Conservation (phyloP, 1,140 invertebrate species). For the Philotrypesis tridentata region DNA sequence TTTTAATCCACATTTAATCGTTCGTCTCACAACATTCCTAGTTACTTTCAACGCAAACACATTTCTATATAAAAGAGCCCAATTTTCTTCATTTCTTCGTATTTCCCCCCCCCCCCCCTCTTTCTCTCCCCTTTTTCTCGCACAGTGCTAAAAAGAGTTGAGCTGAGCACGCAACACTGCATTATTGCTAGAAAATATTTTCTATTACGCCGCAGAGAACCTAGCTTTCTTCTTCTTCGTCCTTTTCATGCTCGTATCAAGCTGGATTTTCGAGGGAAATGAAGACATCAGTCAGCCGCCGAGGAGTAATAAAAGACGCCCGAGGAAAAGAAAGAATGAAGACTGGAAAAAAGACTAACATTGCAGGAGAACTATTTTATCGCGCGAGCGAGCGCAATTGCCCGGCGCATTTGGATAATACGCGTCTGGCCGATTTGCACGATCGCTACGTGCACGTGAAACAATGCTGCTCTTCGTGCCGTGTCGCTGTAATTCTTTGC, state of each 20-base stretch:
- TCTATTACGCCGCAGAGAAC: background rate
- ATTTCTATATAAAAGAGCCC: too few species aligned
- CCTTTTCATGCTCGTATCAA: background rate
- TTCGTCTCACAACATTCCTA: too few species aligned
- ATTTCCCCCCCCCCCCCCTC: too few species aligned
- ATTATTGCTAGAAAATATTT: background rate
- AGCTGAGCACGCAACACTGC: background rate
- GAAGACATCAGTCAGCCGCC: slow-evolving; percentile 14
- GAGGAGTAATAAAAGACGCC: slow-evolving; percentile 6
- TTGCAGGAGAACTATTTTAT: background rate
- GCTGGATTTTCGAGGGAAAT: background rate
- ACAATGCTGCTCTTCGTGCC: slow-evolving; percentile 26
- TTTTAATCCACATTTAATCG: background rate
- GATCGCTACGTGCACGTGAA: slow-evolving; percentile 18
- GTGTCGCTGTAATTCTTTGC: background rate
- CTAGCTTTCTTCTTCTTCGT: background rate
- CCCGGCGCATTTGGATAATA: slow-evolving; percentile 31
- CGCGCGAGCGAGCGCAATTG: background rate
- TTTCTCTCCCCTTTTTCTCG: too few species aligned
- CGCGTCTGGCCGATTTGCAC: background rate
- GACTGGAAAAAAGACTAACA: background rate
- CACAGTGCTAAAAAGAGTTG: background rate
- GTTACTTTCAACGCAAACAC: too few species aligned
- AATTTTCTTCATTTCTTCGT: too few species aligned
- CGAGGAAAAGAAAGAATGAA: background rate